Evolutionary conservation across 2,113 vertebrate species (phyloP).

Genomic region (Malaclemys terrapin): DNA sequence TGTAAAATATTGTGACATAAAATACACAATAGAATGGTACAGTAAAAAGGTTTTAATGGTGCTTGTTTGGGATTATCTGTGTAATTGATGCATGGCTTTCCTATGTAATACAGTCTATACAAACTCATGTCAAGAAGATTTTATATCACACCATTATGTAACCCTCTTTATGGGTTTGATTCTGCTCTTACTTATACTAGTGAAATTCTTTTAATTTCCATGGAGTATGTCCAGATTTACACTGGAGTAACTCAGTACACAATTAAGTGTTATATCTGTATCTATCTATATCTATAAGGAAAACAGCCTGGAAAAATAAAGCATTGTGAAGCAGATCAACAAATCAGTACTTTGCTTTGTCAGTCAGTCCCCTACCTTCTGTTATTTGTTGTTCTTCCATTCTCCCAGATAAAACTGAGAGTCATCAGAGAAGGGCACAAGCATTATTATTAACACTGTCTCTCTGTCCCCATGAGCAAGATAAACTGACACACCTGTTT

Average conservation of each 20-base stretch:
- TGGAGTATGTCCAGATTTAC: neutral
- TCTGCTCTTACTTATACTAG: neutral
- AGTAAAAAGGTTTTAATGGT: neutral
- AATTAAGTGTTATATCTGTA: neutral
- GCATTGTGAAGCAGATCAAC: neutral
- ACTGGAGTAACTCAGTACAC: neutral
- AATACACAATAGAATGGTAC: neutral
- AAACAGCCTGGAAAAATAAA: neutral
- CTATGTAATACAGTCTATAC: neutral
- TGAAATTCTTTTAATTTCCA: neutral
- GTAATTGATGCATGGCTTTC: neutral
- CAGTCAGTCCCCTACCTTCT: neutral
- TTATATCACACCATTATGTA: accelerated
- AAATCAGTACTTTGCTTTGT: neutral
- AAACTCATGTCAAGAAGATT: neutral
- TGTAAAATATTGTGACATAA: neutral
- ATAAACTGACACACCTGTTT: neutral
- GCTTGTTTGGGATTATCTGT: neutral
- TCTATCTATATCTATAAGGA: neutral
- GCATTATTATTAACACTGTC: neutral
- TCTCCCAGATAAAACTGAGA: neutral
- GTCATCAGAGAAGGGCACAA: neutral
- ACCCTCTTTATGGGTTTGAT: neutral
- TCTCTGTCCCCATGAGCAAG: neutral
- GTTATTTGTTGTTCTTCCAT: neutral